Evolutionary conservation across 1,140 invertebrate species (phyloP).

Genomic region (Sitobion miscanthi): DNA sequence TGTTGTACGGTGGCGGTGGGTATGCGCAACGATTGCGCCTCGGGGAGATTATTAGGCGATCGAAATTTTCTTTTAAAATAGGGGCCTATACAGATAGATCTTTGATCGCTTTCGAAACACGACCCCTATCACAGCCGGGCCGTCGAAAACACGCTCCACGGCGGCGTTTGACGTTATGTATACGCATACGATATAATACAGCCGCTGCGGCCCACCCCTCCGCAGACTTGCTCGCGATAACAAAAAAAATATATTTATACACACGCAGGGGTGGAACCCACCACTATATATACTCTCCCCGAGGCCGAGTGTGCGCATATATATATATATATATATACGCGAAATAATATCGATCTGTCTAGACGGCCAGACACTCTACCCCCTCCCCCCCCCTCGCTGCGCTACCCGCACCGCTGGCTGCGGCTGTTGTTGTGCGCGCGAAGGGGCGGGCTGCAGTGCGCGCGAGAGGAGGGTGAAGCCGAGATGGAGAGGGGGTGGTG

Average conservation of each 20-base stretch:
- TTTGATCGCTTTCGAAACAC: background rate
- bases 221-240: background rate
- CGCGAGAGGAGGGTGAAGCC: background rate
- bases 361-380: constrained; percentile 40
- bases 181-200: background rate
- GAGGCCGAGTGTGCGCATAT: constrained; percentile 1
- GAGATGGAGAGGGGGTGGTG: too few relatives aligned
- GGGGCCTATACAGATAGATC: background rate
- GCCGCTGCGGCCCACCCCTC: background rate
- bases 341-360: constrained; percentile 54
- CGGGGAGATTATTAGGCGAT: background rate
- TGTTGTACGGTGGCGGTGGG: background rate
- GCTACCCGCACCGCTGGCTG: background rate
- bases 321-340: background rate
- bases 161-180: background rate
- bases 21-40: background rate
- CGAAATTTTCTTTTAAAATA: background rate
- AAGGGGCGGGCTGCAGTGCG: constrained; percentile 3
- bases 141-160: constrained; percentile 6
- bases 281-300: background rate
- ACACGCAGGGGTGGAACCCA: background rate
- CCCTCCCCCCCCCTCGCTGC: background rate
- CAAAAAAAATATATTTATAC: background rate
- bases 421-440: background rate
- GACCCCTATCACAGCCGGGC: background rate